A percentile compares a stretch with the other conserved stretches of the same genome.
These are phyloP conservation scores for Ctenosaura bakeri DNA, from an alignment of 2,797 vertebrate genomes.

Conservation along the genomic window DNA sequence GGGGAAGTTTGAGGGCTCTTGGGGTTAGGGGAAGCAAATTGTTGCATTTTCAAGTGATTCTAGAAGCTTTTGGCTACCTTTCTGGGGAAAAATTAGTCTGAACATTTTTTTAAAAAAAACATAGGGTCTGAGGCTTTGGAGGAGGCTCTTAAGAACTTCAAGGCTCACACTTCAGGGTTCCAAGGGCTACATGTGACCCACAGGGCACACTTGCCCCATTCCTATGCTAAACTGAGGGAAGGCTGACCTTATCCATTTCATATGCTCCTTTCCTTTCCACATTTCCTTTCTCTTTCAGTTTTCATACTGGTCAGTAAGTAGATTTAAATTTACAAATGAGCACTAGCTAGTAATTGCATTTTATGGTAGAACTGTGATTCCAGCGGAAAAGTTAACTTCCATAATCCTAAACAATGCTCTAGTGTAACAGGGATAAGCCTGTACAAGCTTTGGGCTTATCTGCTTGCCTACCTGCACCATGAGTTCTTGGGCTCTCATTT, in stretches of 20 bases:
- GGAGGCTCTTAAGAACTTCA: too few species aligned
- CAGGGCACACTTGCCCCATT: too few species aligned
- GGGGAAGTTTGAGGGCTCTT: too few species aligned
- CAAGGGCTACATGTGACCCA: too few species aligned
- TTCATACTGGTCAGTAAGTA: neutral
- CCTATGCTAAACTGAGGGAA: neutral
- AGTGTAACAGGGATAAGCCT: neutral
- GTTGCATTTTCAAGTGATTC: too few species aligned
- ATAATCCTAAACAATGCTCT: neutral
- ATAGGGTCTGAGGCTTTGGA: too few species aligned
- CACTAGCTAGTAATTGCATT: neutral
- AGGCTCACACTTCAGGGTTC: too few species aligned
- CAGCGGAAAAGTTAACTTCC: neutral
- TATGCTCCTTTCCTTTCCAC: neutral
- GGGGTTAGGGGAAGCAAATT: too few species aligned
- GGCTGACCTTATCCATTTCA: neutral
- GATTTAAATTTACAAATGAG: conserved; percentile 1
- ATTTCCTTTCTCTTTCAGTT: neutral
- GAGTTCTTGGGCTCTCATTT: neutral
- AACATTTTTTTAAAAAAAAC: too few species aligned
- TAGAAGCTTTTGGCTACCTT: too few species aligned
- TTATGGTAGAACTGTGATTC: neutral
- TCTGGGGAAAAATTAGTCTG: too few species aligned
- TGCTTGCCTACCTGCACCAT: neutral
- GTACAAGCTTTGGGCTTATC: neutral